Percentiles rank a stretch among this genome's conserved stretches.
Conservation (phyloP, 2,888 invertebrate species). For the Himalopsyche kuldschensis region DNA sequence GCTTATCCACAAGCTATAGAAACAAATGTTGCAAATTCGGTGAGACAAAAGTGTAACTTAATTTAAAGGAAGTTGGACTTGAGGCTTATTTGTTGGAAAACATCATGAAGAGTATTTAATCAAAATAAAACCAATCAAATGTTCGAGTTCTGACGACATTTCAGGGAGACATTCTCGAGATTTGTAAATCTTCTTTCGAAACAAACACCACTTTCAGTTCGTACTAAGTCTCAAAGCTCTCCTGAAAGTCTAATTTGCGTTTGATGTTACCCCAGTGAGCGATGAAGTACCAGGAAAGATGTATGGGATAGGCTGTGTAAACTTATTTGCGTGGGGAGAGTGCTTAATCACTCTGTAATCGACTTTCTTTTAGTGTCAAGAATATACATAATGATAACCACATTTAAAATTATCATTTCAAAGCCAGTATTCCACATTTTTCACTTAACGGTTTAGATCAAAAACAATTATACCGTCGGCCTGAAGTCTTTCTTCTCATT, state of each 20-base stretch:
- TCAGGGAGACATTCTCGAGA: neutral
- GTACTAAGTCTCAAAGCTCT: conserved; percentile 2
- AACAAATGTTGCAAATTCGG: no score
- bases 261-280: conserved; percentile 25
- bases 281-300: neutral
- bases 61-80: no score
- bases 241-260: conserved; percentile 25
- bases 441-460: no score
- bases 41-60: no score
- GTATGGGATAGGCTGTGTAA: neutral
- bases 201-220: neutral
- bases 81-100: neutral
- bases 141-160: neutral
- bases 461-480: no score
- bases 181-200: neutral
- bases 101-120: neutral
- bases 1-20: no score
- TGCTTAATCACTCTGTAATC: neutral
- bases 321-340: neutral
- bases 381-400: neutral
- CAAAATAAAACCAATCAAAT: neutral
- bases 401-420: no score
- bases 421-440: no score
- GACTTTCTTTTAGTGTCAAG: neutral
- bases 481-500: no score